phyloP scores from a whole-genome alignment of 2,888 invertebrate genomes.

The Venustoraphidia nigricollis region DNA sequence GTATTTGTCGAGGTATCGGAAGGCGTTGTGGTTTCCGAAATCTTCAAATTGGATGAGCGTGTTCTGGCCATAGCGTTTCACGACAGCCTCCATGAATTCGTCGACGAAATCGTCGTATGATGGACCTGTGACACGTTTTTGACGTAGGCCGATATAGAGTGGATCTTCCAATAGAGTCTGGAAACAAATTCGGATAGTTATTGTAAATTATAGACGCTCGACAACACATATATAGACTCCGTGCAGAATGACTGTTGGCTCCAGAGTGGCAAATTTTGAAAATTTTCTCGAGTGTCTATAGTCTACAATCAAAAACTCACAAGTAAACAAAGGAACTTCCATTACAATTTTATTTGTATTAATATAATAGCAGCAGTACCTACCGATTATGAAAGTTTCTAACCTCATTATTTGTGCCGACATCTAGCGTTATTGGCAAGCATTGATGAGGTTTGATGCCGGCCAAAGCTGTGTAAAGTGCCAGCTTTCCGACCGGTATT shows the following conservation, averaged over 20 bases:
- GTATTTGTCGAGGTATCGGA: slow-evolving; percentile 82
- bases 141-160: slow-evolving; percentile 82
- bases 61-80: slow-evolving; percentile 73
- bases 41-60: slow-evolving; percentile 77
- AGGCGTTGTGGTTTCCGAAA: slow-evolving; percentile 96
- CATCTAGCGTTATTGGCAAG: slow-evolving; percentile 85
- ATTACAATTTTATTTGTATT: too few relatives aligned
- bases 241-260: too few relatives aligned
- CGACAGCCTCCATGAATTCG: slow-evolving; percentile 93
- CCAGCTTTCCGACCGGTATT: slow-evolving; percentile 92
- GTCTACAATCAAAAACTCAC: too few relatives aligned
- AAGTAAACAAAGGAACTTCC: too few relatives aligned
- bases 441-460: slow-evolving; percentile 95
- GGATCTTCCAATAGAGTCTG: slow-evolving; percentile 81
- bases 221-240: too few relatives aligned
- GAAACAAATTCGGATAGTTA: slow-evolving; percentile 13
- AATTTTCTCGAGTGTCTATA: too few relatives aligned
- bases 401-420: slow-evolving; percentile 85
- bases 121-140: slow-evolving; percentile 66
- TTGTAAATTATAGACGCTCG: too few relatives aligned
- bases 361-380: too few relatives aligned
- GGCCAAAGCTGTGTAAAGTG: slow-evolving; percentile 89
- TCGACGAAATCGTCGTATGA: slow-evolving; percentile 89
- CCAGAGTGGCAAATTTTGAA: too few relatives aligned
- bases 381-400: neutral